Conservation (phyloP, 2,888 invertebrate genomes). For the Zygothrica quintamaculata region DNA sequence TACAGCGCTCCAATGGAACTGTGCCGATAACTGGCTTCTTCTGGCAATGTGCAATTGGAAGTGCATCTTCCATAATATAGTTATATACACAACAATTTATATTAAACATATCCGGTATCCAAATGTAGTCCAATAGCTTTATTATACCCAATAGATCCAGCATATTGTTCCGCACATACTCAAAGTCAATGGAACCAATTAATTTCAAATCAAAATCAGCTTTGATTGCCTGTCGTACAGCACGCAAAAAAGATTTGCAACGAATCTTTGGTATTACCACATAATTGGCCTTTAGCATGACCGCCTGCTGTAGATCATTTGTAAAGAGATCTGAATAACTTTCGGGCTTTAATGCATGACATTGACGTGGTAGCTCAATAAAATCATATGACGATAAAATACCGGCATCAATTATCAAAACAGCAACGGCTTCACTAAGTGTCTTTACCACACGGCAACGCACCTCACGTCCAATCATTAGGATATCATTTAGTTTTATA, state of each 20-base stretch:
- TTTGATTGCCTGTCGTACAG: slow-evolving; percentile 55
- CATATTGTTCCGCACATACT: slow-evolving; percentile 74
- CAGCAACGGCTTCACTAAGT: slow-evolving; percentile 69
- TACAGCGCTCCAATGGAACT: slow-evolving; percentile 80
- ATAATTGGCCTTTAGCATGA: slow-evolving; percentile 69
- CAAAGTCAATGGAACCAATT: slow-evolving; percentile 79
- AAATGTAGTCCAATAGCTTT: slow-evolving; percentile 77
- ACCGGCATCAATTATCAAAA: slow-evolving; percentile 72
- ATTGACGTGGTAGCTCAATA: slow-evolving; percentile 80
- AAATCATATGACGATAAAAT: slow-evolving; percentile 80
- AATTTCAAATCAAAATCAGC: slow-evolving; percentile 55
- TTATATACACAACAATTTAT: slow-evolving; percentile 58
- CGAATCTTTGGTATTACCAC: slow-evolving; percentile 77
- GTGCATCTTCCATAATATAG: slow-evolving; percentile 71
- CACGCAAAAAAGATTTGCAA: slow-evolving; percentile 68
- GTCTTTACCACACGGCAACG: slow-evolving; percentile 77
- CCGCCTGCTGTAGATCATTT: slow-evolving; percentile 71
- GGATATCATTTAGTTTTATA: slow-evolving; percentile 71
- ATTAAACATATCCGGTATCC: slow-evolving; percentile 80
- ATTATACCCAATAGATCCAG: slow-evolving; percentile 79
- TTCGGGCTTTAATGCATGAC: slow-evolving; percentile 54
- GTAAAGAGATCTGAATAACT: slow-evolving; percentile 56
- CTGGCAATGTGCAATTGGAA: slow-evolving; percentile 73
- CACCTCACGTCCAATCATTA: slow-evolving; percentile 69
- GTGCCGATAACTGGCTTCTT: slow-evolving; percentile 81